Conservation (phyloP, 2,113 vertebrate genomes). For the Paramisgurnus dabryanus region DNA sequence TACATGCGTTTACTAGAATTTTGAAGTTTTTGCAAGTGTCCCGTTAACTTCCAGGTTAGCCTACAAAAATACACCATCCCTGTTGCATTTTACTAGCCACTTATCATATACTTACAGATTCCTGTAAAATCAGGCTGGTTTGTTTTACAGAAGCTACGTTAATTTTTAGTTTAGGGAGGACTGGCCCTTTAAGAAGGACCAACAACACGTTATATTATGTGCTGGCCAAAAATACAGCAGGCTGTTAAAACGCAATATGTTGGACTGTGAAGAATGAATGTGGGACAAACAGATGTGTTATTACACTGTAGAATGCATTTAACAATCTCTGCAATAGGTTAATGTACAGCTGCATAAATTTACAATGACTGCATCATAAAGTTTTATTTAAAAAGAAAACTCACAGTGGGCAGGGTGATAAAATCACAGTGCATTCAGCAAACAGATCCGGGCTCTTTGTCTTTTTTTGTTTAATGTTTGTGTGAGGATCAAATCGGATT, state of each 20-base stretch:
- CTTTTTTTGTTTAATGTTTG: neutral
- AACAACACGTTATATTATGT: neutral
- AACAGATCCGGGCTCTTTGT: neutral
- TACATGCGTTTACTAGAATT: no score
- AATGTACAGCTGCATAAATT: neutral
- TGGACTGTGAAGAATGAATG: neutral
- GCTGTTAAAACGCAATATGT: neutral
- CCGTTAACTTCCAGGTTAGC: no score
- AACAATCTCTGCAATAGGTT: neutral
- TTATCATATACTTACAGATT: no score
- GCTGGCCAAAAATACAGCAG: neutral
- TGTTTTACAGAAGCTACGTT: no score
- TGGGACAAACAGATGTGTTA: conserved; percentile 3
- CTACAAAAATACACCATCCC: no score
- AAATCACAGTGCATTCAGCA: conserved; percentile 3
- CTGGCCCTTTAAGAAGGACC: neutral
- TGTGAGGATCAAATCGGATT: conserved; percentile 3
- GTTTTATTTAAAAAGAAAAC: neutral
- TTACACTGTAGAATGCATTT: neutral
- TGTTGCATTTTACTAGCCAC: no score
- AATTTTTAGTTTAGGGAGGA: no score
- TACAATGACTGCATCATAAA: neutral
- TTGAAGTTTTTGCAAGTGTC: no score
- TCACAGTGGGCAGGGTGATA: neutral
- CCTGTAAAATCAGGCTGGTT: no score